A percentile compares a stretch with the other conserved stretches of the same genome.
These are phyloP conservation scores for Bilobella aurantiaca DNA, from an alignment of 1,140 invertebrate species.

Conservation along the genomic window DNA sequence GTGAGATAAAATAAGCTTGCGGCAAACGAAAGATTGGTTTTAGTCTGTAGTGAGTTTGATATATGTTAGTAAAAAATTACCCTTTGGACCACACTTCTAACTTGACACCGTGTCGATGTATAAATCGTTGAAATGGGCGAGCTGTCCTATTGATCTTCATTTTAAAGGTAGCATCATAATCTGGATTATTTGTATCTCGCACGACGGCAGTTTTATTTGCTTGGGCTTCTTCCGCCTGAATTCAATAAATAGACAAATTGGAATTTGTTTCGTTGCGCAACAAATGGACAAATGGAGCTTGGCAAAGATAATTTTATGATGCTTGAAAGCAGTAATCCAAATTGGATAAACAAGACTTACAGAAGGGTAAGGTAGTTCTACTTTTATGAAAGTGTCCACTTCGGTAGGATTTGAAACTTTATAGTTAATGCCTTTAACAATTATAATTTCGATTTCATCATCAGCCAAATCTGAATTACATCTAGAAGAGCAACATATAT, in stretches of 20 bases:
- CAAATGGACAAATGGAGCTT: neutral
- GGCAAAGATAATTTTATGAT: too few relatives aligned
- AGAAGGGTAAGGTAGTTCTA: slow-evolving; percentile 82
- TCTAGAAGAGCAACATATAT: slow-evolving; percentile 38
- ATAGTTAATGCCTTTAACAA: slow-evolving; percentile 79
- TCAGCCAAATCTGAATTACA: slow-evolving; percentile 84
- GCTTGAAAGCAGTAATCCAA: too few relatives aligned
- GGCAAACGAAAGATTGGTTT: too few relatives aligned
- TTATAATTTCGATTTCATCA: slow-evolving; percentile 75
- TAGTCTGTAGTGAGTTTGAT: too few relatives aligned
- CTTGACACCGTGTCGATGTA: slow-evolving; percentile 79
- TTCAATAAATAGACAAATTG: slow-evolving; percentile 13
- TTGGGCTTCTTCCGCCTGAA: slow-evolving; percentile 61
- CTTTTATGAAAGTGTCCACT: slow-evolving; percentile 85
- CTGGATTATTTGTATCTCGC: slow-evolving; percentile 77
- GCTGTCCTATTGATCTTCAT: slow-evolving; percentile 68
- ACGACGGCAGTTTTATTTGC: slow-evolving; percentile 63
- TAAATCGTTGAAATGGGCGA: slow-evolving; percentile 65
- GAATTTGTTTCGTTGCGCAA: neutral
- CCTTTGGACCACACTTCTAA: slow-evolving; percentile 85
- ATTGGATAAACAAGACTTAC: slow-evolving; percentile 50
- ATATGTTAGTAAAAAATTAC: too few relatives aligned
- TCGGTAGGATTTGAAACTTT: slow-evolving; percentile 73
- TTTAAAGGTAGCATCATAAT: slow-evolving; percentile 67
- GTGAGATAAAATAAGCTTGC: too few relatives aligned